Percentiles rank a stretch among this genome's conserved stretches.
phyloP scores from a whole-genome alignment of 1,140 invertebrate species.

The Sycophila sp. region DNA sequence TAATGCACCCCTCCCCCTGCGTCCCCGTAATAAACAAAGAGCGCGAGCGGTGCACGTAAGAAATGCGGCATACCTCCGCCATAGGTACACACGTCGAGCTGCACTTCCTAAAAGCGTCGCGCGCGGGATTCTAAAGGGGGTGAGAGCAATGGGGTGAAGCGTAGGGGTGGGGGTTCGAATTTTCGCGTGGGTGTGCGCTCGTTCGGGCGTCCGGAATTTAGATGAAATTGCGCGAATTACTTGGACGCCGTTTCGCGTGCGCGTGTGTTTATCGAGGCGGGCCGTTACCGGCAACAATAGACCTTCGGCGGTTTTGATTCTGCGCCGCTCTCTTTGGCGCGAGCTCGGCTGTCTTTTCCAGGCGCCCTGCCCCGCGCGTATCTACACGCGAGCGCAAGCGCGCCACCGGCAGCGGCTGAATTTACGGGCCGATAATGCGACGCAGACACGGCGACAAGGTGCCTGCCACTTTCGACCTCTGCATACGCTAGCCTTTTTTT shows the following conservation, averaged over 20 bases:
- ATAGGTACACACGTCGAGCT: constrained; percentile 6
- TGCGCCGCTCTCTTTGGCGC: constrained; percentile 3
- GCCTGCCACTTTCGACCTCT: no score
- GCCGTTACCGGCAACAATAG: constrained; percentile 27
- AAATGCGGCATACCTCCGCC: constrained; percentile 38
- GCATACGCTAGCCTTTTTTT: no score
- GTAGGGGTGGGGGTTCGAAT: constrained; percentile 47
- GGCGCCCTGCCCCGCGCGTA: not conserved
- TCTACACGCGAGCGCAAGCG: no score
- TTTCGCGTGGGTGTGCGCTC: constrained; percentile 48
- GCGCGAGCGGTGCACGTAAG: constrained; percentile 48
- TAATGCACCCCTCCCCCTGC: constrained; percentile 37
- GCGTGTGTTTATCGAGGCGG: not conserved
- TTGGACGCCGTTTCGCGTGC: constrained; percentile 43
- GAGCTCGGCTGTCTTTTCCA: not conserved
- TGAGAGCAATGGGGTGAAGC: constrained; percentile 34
- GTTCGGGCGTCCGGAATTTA: constrained; percentile 57
- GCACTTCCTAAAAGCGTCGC: constrained; percentile 20
- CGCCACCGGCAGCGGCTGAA: no score
- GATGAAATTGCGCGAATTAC: constrained; percentile 67
- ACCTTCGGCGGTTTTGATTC: constrained; percentile 27
- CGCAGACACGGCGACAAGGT: not conserved
- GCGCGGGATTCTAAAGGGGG: constrained; percentile 9
- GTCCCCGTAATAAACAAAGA: constrained; percentile 55
- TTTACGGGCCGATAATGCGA: not conserved